These are phyloP conservation scores for Cotesia congregata DNA, from an alignment of 2,888 invertebrate species.

Conservation along the genomic window DNA sequence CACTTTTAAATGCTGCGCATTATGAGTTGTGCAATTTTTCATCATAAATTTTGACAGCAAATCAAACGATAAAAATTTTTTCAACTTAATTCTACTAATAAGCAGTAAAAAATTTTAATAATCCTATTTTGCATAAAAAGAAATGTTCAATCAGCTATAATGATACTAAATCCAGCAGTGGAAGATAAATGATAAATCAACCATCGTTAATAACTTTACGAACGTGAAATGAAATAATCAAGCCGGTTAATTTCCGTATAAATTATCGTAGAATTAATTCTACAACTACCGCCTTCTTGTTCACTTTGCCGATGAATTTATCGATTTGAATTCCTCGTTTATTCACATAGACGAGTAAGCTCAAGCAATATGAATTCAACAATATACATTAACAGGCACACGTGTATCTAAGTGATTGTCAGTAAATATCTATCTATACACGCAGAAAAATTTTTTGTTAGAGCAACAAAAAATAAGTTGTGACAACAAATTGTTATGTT, in stretches of 20 bases:
- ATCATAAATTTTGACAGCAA: too few species aligned
- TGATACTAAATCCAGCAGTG: too few species aligned
- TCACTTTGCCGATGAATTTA: neutral
- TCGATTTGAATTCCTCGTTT: neutral
- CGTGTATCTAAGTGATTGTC: neutral
- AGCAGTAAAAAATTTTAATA: too few species aligned
- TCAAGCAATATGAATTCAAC: neutral
- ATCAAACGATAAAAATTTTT: too few species aligned
- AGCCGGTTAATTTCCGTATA: conserved; percentile 3
- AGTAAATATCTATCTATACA: neutral
- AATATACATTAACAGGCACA: neutral
- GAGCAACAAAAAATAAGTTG: too few species aligned
- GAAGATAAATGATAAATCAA: neutral
- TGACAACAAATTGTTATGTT: too few species aligned
- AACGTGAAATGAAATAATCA: neutral
- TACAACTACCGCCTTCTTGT: neutral
- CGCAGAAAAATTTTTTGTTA: too few species aligned
- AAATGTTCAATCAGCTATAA: too few species aligned
- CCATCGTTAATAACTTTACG: neutral
- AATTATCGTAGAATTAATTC: neutral
- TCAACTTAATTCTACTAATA: too few species aligned
- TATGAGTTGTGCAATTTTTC: too few species aligned
- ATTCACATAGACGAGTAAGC: neutral
- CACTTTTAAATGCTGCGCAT: too few species aligned
- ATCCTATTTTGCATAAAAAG: too few species aligned